Evolutionary conservation across 2,797 vertebrate species (phyloP), one percentile per base, ranked within the genome.

Genomic region (Chaetophractus vellerosus): DNA sequence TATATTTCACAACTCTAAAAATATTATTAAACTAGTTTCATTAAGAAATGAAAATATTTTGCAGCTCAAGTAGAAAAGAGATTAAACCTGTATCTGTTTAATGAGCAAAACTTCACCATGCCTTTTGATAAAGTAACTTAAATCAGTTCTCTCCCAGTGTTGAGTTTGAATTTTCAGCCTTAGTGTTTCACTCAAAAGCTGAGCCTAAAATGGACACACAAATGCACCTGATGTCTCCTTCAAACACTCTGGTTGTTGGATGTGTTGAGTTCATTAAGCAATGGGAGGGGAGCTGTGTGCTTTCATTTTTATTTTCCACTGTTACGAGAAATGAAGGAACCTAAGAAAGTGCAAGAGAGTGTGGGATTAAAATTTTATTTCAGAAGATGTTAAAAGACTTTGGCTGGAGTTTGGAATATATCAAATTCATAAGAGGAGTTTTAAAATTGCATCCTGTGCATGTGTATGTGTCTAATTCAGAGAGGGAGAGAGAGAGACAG

Each of bases 1-100:
- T 84, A 74, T n/a, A 88, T 88, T 90, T 90, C 6, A 6, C 10
- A 69, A 12, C 9, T 63, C 61, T 68, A 57, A 92, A 93, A 76
- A 88, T 83, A 72, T n/a, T 38, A 88, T 87, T 92, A 79, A 90
- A 85, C 28, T 63, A 48, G 64, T 72, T 93, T 94, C 19, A 90
- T 90, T 94, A 88, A 84, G 19, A 92, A 59, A 41, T 86, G 52
- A 26, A 84, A 81, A 92, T 76, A 87, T 63, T 96, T 96, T 79
- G 3, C 31, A 81, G 18, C 9, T 90, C 33, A 85, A 55, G 26
- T 33, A 83, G 57, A 79, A 95, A 85, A 69, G 26, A 89, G 21
- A 90, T 84, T 64, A 90, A 86, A 48, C 6, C 48, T 88, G 4
- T 26, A 12, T n/a, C 24, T 83, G 26, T 78, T 81, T 90, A 96